These are phyloP conservation scores for Steatocranus sp. DNA, from an alignment of 2,797 vertebrate species.

Conservation along the genomic window DNA sequence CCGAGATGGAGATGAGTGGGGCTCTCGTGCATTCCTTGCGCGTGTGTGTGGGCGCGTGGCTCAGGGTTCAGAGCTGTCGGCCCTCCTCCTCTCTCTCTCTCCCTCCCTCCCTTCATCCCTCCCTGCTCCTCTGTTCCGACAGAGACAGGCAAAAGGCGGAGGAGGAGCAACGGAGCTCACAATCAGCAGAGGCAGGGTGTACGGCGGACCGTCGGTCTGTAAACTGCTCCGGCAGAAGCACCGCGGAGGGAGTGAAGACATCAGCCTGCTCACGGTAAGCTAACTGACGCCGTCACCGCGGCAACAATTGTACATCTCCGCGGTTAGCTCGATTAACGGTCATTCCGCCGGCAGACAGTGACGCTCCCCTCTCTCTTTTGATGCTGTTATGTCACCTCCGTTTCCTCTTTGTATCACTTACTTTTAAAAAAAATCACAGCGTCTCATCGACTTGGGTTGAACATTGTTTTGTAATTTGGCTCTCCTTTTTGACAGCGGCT, in stretches of 20 bases:
- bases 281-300: not conserved
- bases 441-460: not conserved
- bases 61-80: constrained; percentile 42
- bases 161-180: constrained; percentile 53
- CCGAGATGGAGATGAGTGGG: constrained; percentile 7
- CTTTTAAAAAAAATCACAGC: not conserved
- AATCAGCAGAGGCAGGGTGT: constrained; percentile 31
- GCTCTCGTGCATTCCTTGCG: constrained; percentile 39
- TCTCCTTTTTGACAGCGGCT: not conserved
- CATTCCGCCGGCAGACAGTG: not conserved
- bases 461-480: not conserved
- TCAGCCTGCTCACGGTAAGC: constrained; percentile 55
- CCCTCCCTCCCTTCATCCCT: not conserved
- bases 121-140: constrained; percentile 10
- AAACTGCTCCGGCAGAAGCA: constrained; percentile 20
- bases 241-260: constrained; percentile 15
- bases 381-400: not conserved
- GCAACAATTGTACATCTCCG: not conserved
- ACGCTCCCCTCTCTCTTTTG: not conserved
- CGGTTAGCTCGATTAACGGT: constrained; percentile 4
- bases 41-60: constrained; percentile 54
- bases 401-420: not conserved
- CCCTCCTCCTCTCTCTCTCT: not conserved
- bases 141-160: constrained; percentile 60
- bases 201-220: constrained; percentile 5